phyloP scores from a whole-genome alignment of 2,797 vertebrate genomes.

The Caiman crocodilus region DNA sequence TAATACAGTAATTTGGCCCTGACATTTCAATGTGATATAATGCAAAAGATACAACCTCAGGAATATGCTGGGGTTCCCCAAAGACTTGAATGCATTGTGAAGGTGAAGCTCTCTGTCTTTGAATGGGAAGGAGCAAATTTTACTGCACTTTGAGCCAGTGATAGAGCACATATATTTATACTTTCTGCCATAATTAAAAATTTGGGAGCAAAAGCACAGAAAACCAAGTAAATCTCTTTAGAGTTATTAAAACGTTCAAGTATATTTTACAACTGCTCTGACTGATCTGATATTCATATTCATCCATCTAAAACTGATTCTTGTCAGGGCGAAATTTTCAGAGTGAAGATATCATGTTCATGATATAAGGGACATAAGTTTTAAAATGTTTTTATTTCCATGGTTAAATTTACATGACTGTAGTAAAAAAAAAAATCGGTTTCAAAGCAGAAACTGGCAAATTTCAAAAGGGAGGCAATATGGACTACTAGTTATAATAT shows the following conservation, averaged over 20 bases:
- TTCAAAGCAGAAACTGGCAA: neutral
- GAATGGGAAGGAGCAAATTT: neutral
- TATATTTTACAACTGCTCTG: neutral
- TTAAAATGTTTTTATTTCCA: neutral
- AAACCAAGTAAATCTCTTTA: neutral
- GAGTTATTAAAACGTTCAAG: neutral
- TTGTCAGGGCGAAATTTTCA: neutral
- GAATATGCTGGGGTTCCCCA: neutral
- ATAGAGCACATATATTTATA: neutral
- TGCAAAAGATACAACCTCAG: rapidly evolving
- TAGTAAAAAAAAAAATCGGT: neutral
- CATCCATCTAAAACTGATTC: neutral
- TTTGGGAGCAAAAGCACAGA: neutral
- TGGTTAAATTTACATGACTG: neutral
- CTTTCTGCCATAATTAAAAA: neutral
- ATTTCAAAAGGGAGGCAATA: neutral
- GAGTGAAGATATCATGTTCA: neutral
- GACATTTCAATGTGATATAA: rapidly evolving
- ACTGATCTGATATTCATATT: neutral
- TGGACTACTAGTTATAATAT: neutral
- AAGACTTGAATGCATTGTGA: rapidly evolving
- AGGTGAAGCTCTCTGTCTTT: neutral
- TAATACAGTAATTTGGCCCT: neutral
- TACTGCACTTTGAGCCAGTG: neutral
- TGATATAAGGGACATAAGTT: neutral